phyloP scores from a whole-genome alignment of 2,888 invertebrate species.

The Nymphalis urticae region DNA sequence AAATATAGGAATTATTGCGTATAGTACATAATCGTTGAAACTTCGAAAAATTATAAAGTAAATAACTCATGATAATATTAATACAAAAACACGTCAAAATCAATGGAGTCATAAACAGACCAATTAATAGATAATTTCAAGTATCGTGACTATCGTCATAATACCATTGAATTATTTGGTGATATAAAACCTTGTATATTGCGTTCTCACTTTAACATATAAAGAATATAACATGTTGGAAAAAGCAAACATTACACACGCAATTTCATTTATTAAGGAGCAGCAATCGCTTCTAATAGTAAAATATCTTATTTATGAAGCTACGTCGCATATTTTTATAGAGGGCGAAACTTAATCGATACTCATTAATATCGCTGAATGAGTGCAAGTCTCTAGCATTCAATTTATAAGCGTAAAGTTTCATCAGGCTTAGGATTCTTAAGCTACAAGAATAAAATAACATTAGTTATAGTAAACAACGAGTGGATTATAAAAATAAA shows the following conservation, averaged over 20 bases:
- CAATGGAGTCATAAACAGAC: slow-evolving; percentile 64
- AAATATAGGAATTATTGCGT: background rate
- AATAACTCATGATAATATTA: slow-evolving; percentile 55
- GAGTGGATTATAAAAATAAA: slow-evolving; percentile 47
- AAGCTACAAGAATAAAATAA: slow-evolving; percentile 46
- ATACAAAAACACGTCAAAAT: slow-evolving; percentile 56
- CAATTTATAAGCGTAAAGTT: slow-evolving; percentile 17
- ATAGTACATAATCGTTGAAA: slow-evolving; percentile 40
- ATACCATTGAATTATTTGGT: slow-evolving; percentile 62
- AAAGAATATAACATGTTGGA: slow-evolving; percentile 18
- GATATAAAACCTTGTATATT: slow-evolving; percentile 42
- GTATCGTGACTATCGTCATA: slow-evolving; percentile 62
- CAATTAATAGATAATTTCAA: slow-evolving; percentile 76
- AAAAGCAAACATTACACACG: slow-evolving; percentile 44
- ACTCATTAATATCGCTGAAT: slow-evolving; percentile 44
- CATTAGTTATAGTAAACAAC: slow-evolving; percentile 53
- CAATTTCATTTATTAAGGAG: slow-evolving; percentile 53
- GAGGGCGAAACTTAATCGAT: slow-evolving; percentile 16
- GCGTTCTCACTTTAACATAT: slow-evolving; percentile 54
- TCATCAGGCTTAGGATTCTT: slow-evolving; percentile 12
- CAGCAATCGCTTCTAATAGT: slow-evolving; percentile 53
- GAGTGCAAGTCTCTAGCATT: slow-evolving; percentile 7
- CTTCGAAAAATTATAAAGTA: slow-evolving; percentile 51
- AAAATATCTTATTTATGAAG: slow-evolving; percentile 60
- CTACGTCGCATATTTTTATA: slow-evolving; percentile 31